Percentiles rank a stretch among this genome's conserved stretches.
Conservation (phyloP, 2,113 vertebrate genomes). For the Acanthochromis polyacanthus region DNA sequence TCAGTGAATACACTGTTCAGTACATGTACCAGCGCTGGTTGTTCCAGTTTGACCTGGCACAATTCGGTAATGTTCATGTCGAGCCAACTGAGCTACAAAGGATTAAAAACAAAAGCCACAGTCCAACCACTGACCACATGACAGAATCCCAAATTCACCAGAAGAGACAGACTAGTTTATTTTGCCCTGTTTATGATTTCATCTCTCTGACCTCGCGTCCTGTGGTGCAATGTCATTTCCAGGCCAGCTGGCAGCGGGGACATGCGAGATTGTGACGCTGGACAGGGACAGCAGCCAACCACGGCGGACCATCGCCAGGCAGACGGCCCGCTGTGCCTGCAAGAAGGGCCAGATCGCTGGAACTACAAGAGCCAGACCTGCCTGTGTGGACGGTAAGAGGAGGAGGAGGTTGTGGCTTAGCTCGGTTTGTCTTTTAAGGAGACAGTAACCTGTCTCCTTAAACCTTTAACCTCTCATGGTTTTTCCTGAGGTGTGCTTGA, state of each 20-base stretch:
- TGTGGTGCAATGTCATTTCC: slow-evolving; percentile 82
- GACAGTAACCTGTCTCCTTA: too few relatives aligned
- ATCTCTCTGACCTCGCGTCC: slow-evolving; percentile 65
- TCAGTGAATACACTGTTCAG: neutral
- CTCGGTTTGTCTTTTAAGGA: slow-evolving; percentile 25
- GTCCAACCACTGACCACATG: neutral
- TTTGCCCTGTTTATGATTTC: slow-evolving; percentile 63
- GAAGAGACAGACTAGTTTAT: slow-evolving; percentile 43
- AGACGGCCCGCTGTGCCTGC: slow-evolving; percentile 98
- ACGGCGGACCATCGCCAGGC: slow-evolving; percentile 96
- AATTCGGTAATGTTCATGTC: neutral
- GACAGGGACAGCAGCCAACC: slow-evolving; percentile 98
- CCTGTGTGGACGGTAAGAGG: slow-evolving; percentile 97
- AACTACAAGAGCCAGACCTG: slow-evolving; percentile 96
- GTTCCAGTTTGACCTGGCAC: neutral
- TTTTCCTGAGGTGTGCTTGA: slow-evolving; percentile 29
- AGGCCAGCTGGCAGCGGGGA: slow-evolving; percentile 99
- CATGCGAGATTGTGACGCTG: slow-evolving; percentile 97
- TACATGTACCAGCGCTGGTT: neutral
- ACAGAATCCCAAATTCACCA: slow-evolving; percentile 15
- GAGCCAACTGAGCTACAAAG: slow-evolving; percentile 16
- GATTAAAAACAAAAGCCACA: neutral
- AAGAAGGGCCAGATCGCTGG: slow-evolving; percentile 99
- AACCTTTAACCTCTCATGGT: slow-evolving; percentile 7
- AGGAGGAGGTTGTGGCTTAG: slow-evolving; percentile 27